These are phyloP conservation scores for Lapara coniferarum DNA, from an alignment of 2,888 invertebrate genomes.

Conservation along the genomic window DNA sequence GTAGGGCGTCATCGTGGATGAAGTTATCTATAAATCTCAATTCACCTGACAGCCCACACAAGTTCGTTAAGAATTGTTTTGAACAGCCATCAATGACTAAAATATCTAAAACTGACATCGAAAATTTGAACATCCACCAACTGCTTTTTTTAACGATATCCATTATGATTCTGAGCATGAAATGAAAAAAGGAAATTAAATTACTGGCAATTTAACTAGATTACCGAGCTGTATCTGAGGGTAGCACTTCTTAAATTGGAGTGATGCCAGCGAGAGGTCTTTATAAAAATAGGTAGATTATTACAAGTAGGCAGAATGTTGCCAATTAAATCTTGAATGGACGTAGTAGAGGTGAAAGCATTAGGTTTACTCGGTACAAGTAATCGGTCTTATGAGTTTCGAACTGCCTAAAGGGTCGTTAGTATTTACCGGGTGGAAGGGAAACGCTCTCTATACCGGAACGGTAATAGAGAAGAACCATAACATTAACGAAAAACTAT, in stretches of 20 bases:
- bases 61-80: no score
- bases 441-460: no score
- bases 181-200: constrained; percentile 19
- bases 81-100: neutral
- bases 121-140: neutral
- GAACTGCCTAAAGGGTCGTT: no score
- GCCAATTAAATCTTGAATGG: constrained; percentile 22
- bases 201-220: constrained; percentile 24
- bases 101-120: neutral
- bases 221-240: constrained; percentile 8
- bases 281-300: constrained; percentile 15
- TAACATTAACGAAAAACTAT: no score
- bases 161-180: neutral
- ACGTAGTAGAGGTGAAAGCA: neutral
- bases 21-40: no score
- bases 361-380: neutral
- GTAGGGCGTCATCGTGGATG: no score
- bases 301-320: constrained; percentile 17
- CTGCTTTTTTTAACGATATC: neutral
- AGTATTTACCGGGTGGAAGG: no score
- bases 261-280: constrained; percentile 6
- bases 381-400: no score
- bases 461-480: no score
- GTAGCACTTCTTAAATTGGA: constrained; percentile 24
- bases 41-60: no score